Evolutionary conservation across 2,888 invertebrate genomes (phyloP), one percentile per base, ranked within the genome.

Genomic region (Linnaemya vulpina): DNA sequence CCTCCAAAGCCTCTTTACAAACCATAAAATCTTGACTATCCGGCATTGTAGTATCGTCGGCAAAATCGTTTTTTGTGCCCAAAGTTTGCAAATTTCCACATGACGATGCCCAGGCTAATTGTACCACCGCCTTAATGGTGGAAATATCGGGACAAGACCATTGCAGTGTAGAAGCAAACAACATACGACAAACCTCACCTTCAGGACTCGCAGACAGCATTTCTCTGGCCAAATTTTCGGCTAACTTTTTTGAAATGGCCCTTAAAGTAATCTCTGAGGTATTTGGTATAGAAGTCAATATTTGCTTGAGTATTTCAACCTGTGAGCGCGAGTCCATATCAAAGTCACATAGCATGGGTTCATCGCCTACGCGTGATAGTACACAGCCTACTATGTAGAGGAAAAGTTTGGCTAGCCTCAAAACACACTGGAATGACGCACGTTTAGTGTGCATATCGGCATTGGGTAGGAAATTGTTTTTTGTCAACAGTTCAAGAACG

Each of bases 1-100:
- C 96, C 93, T 99, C 98, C 91, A 99, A 94, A 65, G 98, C 97
- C 93, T 98, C 98, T 89, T 97, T 96, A 89, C 97, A 97, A 90
- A 97, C 96, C 93, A 92, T 67, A 90, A 93, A 89, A 89, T 96
- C 96, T 87, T 95, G 95, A 5, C 94, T 94, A 87, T 95, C 96
- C 30, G 96, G 94, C 86, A 93, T 92, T 84, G 94, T 93, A 60
- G 92, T 92, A 65, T 92, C 92, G 49, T 91, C 90, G 62, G 90
- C 91, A 74, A 92, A 92, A 85, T 93, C 94, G 82, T 93, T 93
- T 40, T 94, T 94, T 89, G 94, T 94, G 84, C 95, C 95, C 74
- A 95, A 92, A 40, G 94, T 93, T 89, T 96, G 96, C 51, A 96
- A 93, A 90, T 94, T 95, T 20, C 96, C 95, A 82, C 95, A 95